phyloP scores from a whole-genome alignment of 2,888 invertebrate species.

The Andrena fulva region DNA sequence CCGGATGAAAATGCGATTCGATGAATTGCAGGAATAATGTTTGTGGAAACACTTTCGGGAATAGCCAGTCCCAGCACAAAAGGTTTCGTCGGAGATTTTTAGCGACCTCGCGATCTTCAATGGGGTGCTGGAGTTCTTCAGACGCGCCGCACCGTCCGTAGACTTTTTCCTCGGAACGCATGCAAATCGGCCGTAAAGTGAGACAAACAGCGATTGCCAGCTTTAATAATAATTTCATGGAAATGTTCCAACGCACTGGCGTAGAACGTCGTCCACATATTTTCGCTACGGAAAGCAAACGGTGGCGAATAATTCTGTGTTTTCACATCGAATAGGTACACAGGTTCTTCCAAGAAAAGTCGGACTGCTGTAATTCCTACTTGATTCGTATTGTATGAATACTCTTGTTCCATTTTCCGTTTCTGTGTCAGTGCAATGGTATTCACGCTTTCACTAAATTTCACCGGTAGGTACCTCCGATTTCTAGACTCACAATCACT shows the following conservation, averaged over 20 bases:
- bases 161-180: constrained; percentile 9
- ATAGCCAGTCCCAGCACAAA: not conserved
- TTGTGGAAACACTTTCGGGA: no score
- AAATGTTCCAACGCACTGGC: constrained; percentile 74
- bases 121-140: not conserved
- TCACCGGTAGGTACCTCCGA: constrained; percentile 36
- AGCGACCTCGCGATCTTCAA: not conserved
- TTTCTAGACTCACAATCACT: constrained; percentile 13
- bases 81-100: not conserved
- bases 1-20: not conserved
- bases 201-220: constrained; percentile 58
- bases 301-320: constrained; percentile 57
- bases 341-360: constrained; percentile 68
- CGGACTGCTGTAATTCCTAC: not conserved
- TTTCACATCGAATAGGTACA: constrained; percentile 75
- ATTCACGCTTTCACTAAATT: constrained; percentile 56
- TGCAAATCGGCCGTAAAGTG: constrained; percentile 55
- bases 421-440: constrained; percentile 4
- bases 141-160: not conserved
- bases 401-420: constrained; percentile 10
- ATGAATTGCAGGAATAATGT: not conserved
- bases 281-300: constrained; percentile 21
- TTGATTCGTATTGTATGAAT: not conserved
- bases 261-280: constrained; percentile 51
- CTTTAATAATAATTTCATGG: constrained; percentile 82